Evolutionary conservation across 2,888 invertebrate species (phyloP), one percentile per base, ranked within the genome.

Genomic region (Leucoptera coffeella): DNA sequence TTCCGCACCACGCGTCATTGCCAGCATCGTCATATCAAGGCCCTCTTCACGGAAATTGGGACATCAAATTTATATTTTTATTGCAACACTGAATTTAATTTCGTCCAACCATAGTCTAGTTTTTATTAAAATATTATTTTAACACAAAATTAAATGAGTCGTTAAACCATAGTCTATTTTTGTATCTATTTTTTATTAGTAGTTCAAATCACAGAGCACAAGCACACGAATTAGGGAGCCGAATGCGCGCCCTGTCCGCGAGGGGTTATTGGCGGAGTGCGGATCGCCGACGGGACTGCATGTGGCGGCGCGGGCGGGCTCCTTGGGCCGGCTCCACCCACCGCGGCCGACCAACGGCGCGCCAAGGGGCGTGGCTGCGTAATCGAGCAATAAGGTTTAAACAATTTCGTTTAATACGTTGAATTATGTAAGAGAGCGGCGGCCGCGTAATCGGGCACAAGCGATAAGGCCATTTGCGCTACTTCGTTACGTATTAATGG

Each of bases 401-500:
- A 72, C 72, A 71, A 72, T 72, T 72, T 71, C 69, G 71, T 71
- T 71, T 71, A 72, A 71, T 71, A 71, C 69, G 69, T 71, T 71
- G 71, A 71, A 71, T 71, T 71, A 69, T 71, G 71, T 71, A 71
- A 69, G 67, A 62, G 61, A 57, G 59, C 58, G 65, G 65, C 62
- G 57, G 46, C 60, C 64, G 61, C 65, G 67, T 69, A 69, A 69
- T 67, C 67, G 69, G 52, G 69, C 67, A 64, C 65, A 62, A 65
- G 64, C 69, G 69, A 69, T 69, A 69, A 69, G 64, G 64, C 65
- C 69, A 69, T 69, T 69, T 69, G 65, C 64, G 65, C 64, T 64
- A 61, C 67, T 64, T 67, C 69, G 69, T 69, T 67, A 69, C 69
- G 62, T 69, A 69, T 69, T 69, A 69, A 69, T 69, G 65, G 65